phyloP scores from a whole-genome alignment of 2,797 vertebrate species.

The Salmo trutta region DNA sequence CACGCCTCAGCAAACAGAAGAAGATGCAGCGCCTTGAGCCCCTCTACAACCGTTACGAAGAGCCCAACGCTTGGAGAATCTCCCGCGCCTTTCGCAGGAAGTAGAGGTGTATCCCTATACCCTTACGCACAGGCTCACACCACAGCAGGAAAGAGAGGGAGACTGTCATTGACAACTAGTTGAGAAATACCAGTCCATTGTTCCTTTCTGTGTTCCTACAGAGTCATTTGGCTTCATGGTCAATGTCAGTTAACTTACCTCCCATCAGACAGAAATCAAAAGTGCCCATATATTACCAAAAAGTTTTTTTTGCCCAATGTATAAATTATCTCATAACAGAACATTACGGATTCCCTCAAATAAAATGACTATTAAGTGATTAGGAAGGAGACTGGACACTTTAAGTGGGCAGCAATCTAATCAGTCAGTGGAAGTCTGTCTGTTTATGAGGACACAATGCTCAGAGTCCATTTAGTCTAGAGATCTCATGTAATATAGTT shows the following conservation, averaged over 20 bases:
- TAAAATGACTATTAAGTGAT: neutral
- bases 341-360: neutral
- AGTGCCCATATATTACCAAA: neutral
- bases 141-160: neutral
- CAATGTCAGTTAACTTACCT: neutral
- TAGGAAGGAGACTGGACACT: neutral
- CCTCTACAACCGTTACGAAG: conserved; percentile 96
- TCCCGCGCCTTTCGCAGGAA: conserved; percentile 77
- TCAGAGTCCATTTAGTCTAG: neutral
- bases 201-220: neutral
- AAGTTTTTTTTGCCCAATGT: neutral
- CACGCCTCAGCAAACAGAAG: conserved; percentile 89
- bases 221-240: neutral
- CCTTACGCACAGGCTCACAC: neutral
- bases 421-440: neutral
- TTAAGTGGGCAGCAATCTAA: neutral
- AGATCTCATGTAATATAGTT: neutral
- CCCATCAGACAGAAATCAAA: neutral
- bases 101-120: neutral
- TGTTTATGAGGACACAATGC: neutral
- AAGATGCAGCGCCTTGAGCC: conserved; percentile 86
- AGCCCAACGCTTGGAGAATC: conserved; percentile 98
- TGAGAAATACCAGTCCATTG: neutral
- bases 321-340: neutral
- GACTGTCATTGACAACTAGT: neutral